Evolutionary conservation across 2,888 invertebrate species (phyloP), one percentile per base, ranked within the genome.

Genomic region (Slavum lentiscoides): DNA sequence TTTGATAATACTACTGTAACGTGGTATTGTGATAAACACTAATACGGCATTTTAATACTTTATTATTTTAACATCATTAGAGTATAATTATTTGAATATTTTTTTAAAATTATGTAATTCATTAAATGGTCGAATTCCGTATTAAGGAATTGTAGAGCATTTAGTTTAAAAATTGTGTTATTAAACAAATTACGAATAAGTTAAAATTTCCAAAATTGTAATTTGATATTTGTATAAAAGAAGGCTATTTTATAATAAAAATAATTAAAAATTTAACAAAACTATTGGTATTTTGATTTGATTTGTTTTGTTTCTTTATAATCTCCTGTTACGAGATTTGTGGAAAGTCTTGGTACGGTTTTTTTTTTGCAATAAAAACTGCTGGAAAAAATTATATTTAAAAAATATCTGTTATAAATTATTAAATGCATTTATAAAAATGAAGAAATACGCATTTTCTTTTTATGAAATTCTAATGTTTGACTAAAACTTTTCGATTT

Each of bases 41-140:
- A 23, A 66, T 64, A 66, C 19, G 23, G 21, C 23, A 76, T 76
- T 76, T 76, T 59, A 61, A 73, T 62, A 37, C 49, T 70, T 13
- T 49, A 15, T 49, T 49, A 11, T 49, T 49, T 61, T 61, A 61
- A 73, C 23, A 39, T 55, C 8, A 61, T 68, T 53, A 17, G 13
- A 23, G 23, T 61, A 23, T 23, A 13, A 2, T 61, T 23, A 13
- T 21, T 30, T 21, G 23, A 23, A 49, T 49, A 49, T 49, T 49
- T 49, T 49, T 49, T 49, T 43, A 43, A 49, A 49, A 61, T 61
- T 23, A 61, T 23, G 13, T 13, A 61, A 61, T 61, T 61, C 13
- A 61, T 61, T 9, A 21, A 58, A 21, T 73, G 23, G 4, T 49
- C 58, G 37, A 1, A 59, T 23, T 15, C 19, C 30, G 1, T 30